Percentiles rank a stretch among this genome's conserved stretches.
phyloP scores from a whole-genome alignment of 2,888 invertebrate genomes.

The Drosophila rellima region DNA sequence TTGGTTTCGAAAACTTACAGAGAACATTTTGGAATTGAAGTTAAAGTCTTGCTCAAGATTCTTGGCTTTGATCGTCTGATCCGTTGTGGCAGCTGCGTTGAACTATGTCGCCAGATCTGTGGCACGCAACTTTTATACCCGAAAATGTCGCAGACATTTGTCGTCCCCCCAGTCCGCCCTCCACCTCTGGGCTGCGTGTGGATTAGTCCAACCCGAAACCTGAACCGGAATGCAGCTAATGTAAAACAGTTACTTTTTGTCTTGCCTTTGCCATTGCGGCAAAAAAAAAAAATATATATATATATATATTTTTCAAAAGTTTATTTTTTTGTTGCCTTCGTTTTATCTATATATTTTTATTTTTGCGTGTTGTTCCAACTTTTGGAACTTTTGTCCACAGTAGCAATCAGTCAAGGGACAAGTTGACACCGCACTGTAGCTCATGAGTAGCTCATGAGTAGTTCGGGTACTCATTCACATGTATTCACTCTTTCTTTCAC shows the following conservation, averaged over 20 bases:
- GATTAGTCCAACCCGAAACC: constrained; percentile 45
- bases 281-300: too few relatives aligned
- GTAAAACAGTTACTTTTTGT: constrained; percentile 68
- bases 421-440: constrained; percentile 4
- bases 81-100: constrained; percentile 83
- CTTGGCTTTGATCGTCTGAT: constrained; percentile 58
- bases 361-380: background rate
- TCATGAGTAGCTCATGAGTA: background rate
- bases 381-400: constrained; percentile 16
- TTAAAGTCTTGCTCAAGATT: background rate
- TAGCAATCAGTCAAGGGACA: constrained; percentile 33
- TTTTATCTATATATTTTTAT: constrained; percentile 10
- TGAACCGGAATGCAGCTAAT: constrained; percentile 75
- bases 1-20: constrained; percentile 8
- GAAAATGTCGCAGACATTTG: constrained; percentile 11
- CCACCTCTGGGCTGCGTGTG: constrained; percentile 49
- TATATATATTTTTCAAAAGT: too few relatives aligned
- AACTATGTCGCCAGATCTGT: constrained; percentile 83
- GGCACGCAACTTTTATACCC: constrained; percentile 83
- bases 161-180: background rate
- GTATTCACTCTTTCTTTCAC: constrained; percentile 5
- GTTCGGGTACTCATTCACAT: constrained; percentile 4
- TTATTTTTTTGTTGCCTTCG: too few relatives aligned
- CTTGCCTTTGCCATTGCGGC: constrained; percentile 41
- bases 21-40: constrained; percentile 53